Evolutionary conservation across 2,888 invertebrate genomes (phyloP).

Genomic region (Trachelus iudaicus): DNA sequence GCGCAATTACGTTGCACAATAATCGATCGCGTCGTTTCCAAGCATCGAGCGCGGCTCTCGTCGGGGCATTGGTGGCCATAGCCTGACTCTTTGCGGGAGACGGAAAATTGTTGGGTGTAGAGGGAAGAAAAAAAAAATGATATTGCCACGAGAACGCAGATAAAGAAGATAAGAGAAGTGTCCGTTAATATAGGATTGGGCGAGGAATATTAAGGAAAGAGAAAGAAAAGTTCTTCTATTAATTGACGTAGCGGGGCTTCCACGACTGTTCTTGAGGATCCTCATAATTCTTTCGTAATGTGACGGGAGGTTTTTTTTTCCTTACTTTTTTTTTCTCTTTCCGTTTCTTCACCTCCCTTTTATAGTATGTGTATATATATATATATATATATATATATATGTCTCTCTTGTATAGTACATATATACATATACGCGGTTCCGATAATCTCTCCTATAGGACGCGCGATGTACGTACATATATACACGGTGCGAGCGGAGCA

Average conservation of each 20-base stretch:
- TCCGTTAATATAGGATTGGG: neutral
- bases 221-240: constrained; percentile 43
- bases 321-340: constrained; percentile 27
- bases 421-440: neutral
- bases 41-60: constrained; percentile 13
- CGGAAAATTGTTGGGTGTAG: constrained; percentile 5
- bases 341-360: constrained; percentile 47
- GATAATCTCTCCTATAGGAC: constrained; percentile 10
- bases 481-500: constrained; percentile 30
- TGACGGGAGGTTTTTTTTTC: constrained; percentile 44
- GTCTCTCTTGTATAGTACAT: too few species aligned
- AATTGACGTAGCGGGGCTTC: constrained; percentile 55
- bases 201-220: constrained; percentile 5
- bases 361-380: too few species aligned
- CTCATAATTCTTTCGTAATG: constrained; percentile 63
- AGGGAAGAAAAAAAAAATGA: constrained; percentile 1
- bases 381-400: neutral
- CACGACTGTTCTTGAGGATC: constrained; percentile 34
- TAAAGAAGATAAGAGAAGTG: neutral
- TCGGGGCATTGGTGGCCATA: neutral
- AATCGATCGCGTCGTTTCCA: constrained; percentile 17
- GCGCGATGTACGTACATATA: neutral
- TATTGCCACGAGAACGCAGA: neutral
- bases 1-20: constrained; percentile 55
- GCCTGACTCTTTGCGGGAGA: neutral